Percentiles rank a stretch among this genome's conserved stretches.
phyloP scores from a whole-genome alignment of 2,888 invertebrate species.

The Lissonota sp. region DNA sequence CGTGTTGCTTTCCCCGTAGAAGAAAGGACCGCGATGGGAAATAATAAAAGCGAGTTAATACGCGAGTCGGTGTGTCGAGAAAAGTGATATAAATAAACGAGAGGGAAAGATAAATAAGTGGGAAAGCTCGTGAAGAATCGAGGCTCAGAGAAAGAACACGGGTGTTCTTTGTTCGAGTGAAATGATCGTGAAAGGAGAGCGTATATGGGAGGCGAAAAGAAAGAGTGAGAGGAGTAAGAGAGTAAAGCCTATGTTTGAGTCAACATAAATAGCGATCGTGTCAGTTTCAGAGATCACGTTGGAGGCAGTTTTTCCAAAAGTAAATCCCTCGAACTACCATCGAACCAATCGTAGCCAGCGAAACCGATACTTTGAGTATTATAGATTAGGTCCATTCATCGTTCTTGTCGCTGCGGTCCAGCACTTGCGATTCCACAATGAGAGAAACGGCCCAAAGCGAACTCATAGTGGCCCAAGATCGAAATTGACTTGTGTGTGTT shows the following conservation, averaged over 20 bases:
- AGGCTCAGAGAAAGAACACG: neutral
- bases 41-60: slow-evolving; percentile 15
- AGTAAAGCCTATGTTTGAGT: slow-evolving; percentile 45
- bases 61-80: slow-evolving; percentile 4
- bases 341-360: slow-evolving; percentile 39
- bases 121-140: slow-evolving; percentile 31
- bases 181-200: neutral
- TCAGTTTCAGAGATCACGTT: slow-evolving; percentile 54
- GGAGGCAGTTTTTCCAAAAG: slow-evolving; percentile 44
- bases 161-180: neutral
- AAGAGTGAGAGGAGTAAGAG: slow-evolving; percentile 16
- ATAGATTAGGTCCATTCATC: slow-evolving; percentile 39
- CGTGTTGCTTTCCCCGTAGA: slow-evolving; percentile 12
- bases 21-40: slow-evolving; percentile 12
- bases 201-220: neutral
- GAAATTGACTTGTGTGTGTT: no score
- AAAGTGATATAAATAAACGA: slow-evolving; percentile 29
- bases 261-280: slow-evolving; percentile 66
- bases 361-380: slow-evolving; percentile 49
- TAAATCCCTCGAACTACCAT: slow-evolving; percentile 37
- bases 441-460: no score
- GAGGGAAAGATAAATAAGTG: slow-evolving; percentile 25
- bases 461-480: no score
- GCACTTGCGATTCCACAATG: slow-evolving; percentile 28
- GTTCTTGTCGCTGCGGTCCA: slow-evolving; percentile 25